Percentiles rank a stretch among this genome's conserved stretches.
These are phyloP conservation scores for Saccostrea echinata DNA, from an alignment of 1,140 invertebrate genomes.

Conservation along the genomic window DNA sequence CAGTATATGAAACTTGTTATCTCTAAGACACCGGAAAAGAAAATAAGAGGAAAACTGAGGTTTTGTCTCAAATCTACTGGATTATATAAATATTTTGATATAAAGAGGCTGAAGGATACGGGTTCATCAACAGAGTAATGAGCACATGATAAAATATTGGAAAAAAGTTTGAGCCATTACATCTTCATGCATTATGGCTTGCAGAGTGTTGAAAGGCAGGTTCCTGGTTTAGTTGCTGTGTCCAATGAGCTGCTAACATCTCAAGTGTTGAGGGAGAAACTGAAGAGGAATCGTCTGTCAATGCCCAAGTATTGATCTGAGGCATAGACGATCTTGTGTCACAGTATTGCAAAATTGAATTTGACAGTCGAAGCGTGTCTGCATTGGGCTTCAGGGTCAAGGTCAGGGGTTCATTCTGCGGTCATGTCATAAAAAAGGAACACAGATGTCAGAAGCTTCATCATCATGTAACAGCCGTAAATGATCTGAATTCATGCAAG, in stretches of 20 bases:
- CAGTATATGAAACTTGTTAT: background rate
- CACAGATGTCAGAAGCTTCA: constrained; percentile 32
- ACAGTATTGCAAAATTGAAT: constrained; percentile 33
- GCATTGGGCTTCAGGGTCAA: background rate
- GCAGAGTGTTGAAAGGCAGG: constrained; percentile 28
- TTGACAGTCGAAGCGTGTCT: constrained; percentile 26
- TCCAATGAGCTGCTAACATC: constrained; percentile 1
- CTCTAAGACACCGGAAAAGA: background rate
- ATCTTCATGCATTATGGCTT: constrained; percentile 5
- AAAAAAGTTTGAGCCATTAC: constrained; percentile 17
- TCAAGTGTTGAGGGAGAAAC: constrained; percentile 19
- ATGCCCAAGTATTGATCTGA: constrained; percentile 19
- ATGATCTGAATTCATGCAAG: background rate
- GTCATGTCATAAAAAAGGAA: constrained; percentile 31
- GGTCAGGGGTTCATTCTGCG: constrained; percentile 21
- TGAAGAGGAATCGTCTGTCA: constrained; percentile 28
- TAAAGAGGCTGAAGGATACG: background rate
- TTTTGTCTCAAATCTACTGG: background rate
- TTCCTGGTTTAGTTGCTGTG: background rate
- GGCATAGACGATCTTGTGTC: constrained; percentile 24
- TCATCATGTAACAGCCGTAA: constrained; percentile 36
- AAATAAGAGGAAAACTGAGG: background rate
- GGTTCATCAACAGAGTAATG: constrained; percentile 2
- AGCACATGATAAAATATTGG: constrained; percentile 34
- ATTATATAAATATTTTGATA: background rate